phyloP scores from a whole-genome alignment of 2,113 vertebrate genomes.

The Ochotona princeps region DNA sequence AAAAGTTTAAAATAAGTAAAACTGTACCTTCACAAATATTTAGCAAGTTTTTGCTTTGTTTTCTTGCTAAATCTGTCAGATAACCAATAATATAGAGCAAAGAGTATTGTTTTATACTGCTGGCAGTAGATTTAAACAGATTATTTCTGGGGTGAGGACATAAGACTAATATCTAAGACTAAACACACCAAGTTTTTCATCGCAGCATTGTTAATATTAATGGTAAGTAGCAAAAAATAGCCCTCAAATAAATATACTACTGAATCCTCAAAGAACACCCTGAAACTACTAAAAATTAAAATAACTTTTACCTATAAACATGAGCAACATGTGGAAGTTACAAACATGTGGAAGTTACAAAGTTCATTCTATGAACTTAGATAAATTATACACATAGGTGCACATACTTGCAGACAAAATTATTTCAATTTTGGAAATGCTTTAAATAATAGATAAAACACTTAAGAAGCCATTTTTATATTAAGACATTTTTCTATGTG shows the following conservation, averaged over 20 bases:
- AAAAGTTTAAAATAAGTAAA: not conserved
- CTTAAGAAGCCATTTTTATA: not conserved
- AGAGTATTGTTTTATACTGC: not conserved
- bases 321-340: not conserved
- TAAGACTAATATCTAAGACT: not conserved
- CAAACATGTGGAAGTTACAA: not conserved
- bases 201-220: not conserved
- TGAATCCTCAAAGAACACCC: not conserved
- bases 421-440: not conserved
- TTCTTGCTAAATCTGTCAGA: not conserved
- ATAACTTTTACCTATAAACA: not conserved
- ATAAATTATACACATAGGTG: not conserved
- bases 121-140: not conserved
- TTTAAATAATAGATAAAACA: not conserved
- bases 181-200: not conserved
- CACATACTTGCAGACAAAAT: not conserved
- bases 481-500: not conserved
- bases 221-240: constrained; percentile 21
- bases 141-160: not conserved
- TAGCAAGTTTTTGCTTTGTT: not conserved
- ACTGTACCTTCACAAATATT: not conserved
- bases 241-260: not conserved
- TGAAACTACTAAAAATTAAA: not conserved
- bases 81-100: constrained; percentile 27
- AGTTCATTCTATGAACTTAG: not conserved